Evolutionary conservation across 2,113 vertebrate species (phyloP), one percentile per base, ranked within the genome.

Genomic region (Ginglymostoma cirratum): DNA sequence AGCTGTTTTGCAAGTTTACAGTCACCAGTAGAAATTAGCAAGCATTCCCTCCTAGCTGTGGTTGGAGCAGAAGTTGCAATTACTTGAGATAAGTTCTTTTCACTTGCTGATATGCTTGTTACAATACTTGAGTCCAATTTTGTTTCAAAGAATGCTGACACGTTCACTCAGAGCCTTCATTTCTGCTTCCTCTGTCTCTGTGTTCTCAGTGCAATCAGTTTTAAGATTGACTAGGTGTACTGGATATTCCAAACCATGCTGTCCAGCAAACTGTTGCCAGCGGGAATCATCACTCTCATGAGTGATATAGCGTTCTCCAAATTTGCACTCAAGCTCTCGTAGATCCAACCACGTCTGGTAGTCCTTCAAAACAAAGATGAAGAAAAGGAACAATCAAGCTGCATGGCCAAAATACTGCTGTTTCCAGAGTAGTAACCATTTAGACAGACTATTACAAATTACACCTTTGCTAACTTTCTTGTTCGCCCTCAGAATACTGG

Each of bases 311-410:
- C 99, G 98, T 96, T 99, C 98, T 42, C 97, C 98, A 96, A 98
- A 98, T 96, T 98, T 99, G 96, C 98, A 98, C 97, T 99, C 99
- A 95, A 99, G 98, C 96, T 98, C 98, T 21, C 99, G 98, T 97
- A 99, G 98, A 97, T 99, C 99, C 97, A 99, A 96, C 99, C 99
- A 99, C 96, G 99, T 99, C 96, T 99, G 98, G 96, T 99, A 99
- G 97, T 99, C 99, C 99, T 99, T 97, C 96, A 93, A 95, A 76
- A n/a, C 80, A 95, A 89, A 17, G 72, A 52, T 96, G 96, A 96
- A 86, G 78, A 6, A 72, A 72, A 96, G 97, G 96, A 85, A 96
- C 5, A 96, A 0, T 83, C 92, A 87, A 5, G 27, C 61, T 90
- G 15, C 38, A 80, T 30, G 30, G 42, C 2, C 34, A 55, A 72